A percentile compares a stretch with the other conserved stretches of the same genome.
These are phyloP conservation scores for Diloba caeruleocephala DNA, from an alignment of 2,888 invertebrate species.

Conservation along the genomic window DNA sequence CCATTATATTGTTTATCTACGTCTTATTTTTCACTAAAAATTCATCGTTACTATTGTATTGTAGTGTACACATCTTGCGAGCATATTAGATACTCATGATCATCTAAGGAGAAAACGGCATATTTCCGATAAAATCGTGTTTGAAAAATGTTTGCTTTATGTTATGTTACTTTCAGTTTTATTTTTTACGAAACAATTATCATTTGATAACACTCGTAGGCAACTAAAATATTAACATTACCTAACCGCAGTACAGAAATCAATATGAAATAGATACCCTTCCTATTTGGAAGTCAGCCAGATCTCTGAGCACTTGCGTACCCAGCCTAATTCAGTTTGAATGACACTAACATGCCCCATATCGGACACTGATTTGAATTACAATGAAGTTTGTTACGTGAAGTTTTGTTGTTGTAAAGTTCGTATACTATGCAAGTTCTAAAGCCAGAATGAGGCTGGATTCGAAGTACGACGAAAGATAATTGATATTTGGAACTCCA, in stretches of 20 bases:
- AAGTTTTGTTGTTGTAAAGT: no score
- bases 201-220: no score
- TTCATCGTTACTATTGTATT: no score
- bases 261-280: conserved; percentile 11
- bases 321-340: conserved; percentile 54
- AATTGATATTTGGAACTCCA: conserved; percentile 8
- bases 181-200: no score
- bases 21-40: no score
- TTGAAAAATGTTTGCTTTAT: no score
- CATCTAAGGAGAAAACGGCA: no score
- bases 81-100: no score
- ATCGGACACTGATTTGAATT: conserved; percentile 60
- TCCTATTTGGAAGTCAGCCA: conserved; percentile 55
- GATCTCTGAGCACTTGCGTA: conserved; percentile 37
- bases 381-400: conserved; percentile 52
- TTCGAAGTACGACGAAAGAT: conserved; percentile 16
- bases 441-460: conserved; percentile 9
- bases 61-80: no score
- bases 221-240: not conserved
- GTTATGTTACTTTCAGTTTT: no score
- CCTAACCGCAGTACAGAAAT: conserved; percentile 3
- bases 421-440: conserved; percentile 21
- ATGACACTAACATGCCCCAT: conserved; percentile 57
- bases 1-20: no score
- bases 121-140: no score